A percentile compares a stretch with the other conserved stretches of the same genome.
Evolutionary conservation across 2,113 vertebrate species (phyloP).

Genomic region (Verasper variegatus): DNA sequence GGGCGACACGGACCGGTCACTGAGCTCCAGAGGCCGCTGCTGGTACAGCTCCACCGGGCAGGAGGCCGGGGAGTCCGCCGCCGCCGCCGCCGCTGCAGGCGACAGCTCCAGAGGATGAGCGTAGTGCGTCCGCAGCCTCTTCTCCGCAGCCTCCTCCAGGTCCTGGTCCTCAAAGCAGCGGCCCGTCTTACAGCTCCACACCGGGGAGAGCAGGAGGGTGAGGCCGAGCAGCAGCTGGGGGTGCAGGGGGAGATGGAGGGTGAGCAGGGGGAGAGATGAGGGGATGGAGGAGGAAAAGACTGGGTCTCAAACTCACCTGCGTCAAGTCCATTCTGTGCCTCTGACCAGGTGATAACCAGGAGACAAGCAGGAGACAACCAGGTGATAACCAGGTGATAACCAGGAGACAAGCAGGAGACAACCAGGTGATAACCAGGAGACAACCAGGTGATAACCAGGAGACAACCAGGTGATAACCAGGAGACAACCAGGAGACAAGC

Average conservation of each 20-base stretch:
- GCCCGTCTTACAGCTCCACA: neutral
- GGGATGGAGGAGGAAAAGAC: neutral
- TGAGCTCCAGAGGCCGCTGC: neutral
- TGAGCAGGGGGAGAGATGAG: neutral
- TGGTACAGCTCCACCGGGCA: conserved; percentile 42
- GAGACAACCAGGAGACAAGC: no score
- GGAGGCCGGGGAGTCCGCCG: accelerated
- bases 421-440: no score
- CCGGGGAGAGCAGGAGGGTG: conserved; percentile 10
- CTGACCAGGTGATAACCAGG: neutral
- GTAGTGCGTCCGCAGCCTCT: conserved; percentile 27
- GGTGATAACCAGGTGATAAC: no score
- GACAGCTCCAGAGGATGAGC: neutral
- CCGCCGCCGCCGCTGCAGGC: accelerated
- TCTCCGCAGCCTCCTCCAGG: conserved; percentile 6
- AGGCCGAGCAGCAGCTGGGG: conserved; percentile 14
- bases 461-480: no score
- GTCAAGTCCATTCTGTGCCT: conserved; percentile 37
- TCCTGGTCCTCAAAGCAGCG: conserved; percentile 41
- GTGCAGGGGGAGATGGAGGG: neutral
- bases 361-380: no score
- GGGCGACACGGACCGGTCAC: conserved; percentile 87
- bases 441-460: no score
- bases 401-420: no score
- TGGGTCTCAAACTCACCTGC: conserved; percentile 43